A percentile compares a stretch with the other conserved stretches of the same genome.
phyloP scores from a whole-genome alignment of 2,797 vertebrate genomes.

The Emydoidea blandingii region DNA sequence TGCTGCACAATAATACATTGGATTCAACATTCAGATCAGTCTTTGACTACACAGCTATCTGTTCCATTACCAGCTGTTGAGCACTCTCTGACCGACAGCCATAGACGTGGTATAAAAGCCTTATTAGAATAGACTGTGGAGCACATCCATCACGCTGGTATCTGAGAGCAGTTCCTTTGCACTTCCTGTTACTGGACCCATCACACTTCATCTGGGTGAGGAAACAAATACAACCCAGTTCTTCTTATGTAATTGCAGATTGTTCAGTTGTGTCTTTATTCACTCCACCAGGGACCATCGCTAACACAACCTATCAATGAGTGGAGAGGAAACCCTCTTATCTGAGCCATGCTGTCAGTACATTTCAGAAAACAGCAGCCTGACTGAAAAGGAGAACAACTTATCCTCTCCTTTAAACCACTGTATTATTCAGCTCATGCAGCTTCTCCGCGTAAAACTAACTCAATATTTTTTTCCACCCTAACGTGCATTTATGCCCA shows the following conservation, averaged over 20 bases:
- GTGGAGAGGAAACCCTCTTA: not conserved
- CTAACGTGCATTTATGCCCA: not conserved
- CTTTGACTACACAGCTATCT: not conserved
- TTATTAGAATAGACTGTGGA: not conserved
- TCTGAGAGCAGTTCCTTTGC: not conserved
- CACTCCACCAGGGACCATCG: not conserved
- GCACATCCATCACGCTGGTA: not conserved
- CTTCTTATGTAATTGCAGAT: not conserved
- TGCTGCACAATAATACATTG: not conserved
- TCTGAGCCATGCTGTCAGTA: fast-evolving
- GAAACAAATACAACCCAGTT: not conserved
- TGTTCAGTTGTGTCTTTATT: not conserved
- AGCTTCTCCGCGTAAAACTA: not conserved
- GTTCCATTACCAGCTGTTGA: not conserved
- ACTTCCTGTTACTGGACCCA: not conserved
- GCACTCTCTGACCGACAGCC: not conserved
- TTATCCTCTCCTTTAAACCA: not conserved
- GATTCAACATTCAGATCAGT: not conserved
- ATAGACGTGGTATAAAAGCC: not conserved
- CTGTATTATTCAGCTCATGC: not conserved
- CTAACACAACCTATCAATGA: not conserved
- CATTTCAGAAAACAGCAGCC: not conserved
- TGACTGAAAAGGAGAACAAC: not conserved
- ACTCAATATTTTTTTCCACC: not conserved
- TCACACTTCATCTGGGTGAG: not conserved